Evolutionary conservation across 2,797 vertebrate genomes (phyloP).

Genomic region (Liasis olivaceus): DNA sequence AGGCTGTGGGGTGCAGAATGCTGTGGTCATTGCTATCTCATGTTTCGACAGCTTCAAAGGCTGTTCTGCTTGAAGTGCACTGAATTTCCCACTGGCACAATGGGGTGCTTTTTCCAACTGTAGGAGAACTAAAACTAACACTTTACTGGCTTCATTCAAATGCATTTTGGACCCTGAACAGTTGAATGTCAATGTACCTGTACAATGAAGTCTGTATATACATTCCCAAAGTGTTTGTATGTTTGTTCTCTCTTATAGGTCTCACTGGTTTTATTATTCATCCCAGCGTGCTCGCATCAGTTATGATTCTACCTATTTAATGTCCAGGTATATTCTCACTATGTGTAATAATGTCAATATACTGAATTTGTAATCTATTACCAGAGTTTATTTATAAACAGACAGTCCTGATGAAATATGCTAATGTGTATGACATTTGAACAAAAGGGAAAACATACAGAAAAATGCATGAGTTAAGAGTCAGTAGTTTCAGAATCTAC

Average conservation of each 20-base stretch:
- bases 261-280: not conserved
- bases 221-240: not conserved
- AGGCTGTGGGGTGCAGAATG: not conserved
- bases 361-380: not conserved
- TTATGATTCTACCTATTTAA: not conserved
- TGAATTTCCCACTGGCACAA: not conserved
- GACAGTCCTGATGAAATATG: not conserved
- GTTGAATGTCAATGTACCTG: not conserved
- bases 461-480: not conserved
- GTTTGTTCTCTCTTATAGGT: no score
- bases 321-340: not conserved
- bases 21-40: not conserved
- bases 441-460: not conserved
- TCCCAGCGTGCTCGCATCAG: not conserved
- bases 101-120: not conserved
- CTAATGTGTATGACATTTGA: not conserved
- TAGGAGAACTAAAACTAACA: not conserved
- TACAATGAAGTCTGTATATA: not conserved
- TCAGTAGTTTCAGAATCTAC: not conserved
- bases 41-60: slow-evolving; percentile 5
- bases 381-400: not conserved
- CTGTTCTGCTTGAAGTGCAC: not conserved
- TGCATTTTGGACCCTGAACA: not conserved
- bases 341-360: not conserved
- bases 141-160: not conserved